Evolutionary conservation across 2,113 vertebrate genomes (phyloP), one percentile per base, ranked within the genome.

Genomic region (Alligator mississippiensis): DNA sequence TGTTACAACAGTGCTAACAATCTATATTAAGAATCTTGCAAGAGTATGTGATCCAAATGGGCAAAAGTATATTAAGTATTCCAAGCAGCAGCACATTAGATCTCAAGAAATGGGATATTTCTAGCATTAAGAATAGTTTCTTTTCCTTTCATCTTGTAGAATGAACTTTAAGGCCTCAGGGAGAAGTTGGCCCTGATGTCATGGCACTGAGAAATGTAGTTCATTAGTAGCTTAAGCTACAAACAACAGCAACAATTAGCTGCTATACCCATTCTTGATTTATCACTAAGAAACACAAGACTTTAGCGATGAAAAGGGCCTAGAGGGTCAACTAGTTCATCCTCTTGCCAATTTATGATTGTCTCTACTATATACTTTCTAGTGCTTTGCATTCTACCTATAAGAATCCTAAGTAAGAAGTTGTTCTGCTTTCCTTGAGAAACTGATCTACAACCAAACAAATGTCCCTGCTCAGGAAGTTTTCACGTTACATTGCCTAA

Each of bases 241-340:
- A 95, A 95, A 88, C 74, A 95, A 78, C 79, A 91, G 88, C 91
- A 94, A 96, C 94, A 95, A 96, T 96, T 96, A 96, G 92, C 80
- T 94, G 93, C 94, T 93, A 28, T 88, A 91, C 74, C 92, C 88
- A 74, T 64, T 96, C 85, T 87, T 96, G 94, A 96, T 94, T 92
- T 89, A 96, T 91, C 1, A 0, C 57, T 91, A 87, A 87, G 60
- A 87, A 96, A 83, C 81, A 94, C 47, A 90, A 47, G 90, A 58
- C 59, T 88, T 57, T 72, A 90, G 57, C 78, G 93, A 96, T 76
- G 54, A 61, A 92, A 94, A 94, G 60, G 34, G 92, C 66, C 85
- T 90, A 85, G 83, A 96, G 81, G 89, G 91, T 94, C 93, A 94
- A 82, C 80, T 80, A 87, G 59, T 3, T 34, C 64, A 93, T 88